These are phyloP conservation scores for Rafetus swinhoei DNA, from an alignment of 2,113 vertebrate genomes.

Conservation along the genomic window DNA sequence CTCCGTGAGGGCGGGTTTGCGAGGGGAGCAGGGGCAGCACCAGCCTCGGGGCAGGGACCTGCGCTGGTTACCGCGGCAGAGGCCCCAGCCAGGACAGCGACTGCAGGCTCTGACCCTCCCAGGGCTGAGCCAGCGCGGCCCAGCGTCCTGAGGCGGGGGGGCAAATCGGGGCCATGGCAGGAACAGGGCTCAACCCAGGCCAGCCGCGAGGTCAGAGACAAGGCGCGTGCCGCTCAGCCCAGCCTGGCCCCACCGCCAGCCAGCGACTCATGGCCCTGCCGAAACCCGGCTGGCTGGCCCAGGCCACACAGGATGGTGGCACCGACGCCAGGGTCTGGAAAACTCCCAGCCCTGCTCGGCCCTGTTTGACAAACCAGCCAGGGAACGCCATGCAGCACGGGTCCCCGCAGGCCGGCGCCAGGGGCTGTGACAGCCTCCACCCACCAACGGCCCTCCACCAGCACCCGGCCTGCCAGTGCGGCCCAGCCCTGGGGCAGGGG, in stretches of 20 bases:
- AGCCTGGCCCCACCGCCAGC: no score
- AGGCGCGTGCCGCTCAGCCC: fast-evolving
- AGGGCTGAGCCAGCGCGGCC: not conserved
- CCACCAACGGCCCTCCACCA: not conserved
- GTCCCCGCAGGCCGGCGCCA: not conserved
- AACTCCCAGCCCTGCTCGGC: not conserved
- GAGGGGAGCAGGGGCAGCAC: no score
- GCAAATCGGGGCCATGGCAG: no score
- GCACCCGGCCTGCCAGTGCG: not conserved
- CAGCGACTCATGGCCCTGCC: not conserved
- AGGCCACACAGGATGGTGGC: no score
- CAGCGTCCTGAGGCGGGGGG: no score
- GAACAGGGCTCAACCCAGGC: not conserved
- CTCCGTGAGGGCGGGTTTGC: not conserved
- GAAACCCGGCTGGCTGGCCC: not conserved
- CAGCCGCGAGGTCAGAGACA: not conserved
- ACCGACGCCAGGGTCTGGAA: no score
- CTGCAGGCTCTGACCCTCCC: no score
- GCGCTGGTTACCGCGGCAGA: not conserved
- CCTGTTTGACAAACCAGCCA: not conserved
- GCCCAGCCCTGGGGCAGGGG: no score
- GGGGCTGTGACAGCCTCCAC: no score
- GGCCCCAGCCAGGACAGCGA: not conserved
- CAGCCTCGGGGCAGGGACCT: not conserved
- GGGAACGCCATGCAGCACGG: no score